phyloP scores from a whole-genome alignment of 2,888 invertebrate species.

The Phyto melanocephala region DNA sequence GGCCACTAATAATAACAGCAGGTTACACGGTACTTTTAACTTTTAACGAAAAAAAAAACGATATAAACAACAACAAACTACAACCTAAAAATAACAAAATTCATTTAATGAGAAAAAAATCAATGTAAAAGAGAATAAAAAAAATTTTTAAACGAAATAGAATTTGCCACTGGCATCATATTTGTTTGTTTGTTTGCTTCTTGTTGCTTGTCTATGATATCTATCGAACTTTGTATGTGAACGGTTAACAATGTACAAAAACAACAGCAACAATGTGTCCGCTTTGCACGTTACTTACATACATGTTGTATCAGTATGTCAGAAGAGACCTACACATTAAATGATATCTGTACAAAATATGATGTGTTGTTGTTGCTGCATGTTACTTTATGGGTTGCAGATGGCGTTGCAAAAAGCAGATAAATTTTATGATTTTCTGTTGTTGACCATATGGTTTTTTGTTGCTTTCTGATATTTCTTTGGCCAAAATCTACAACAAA shows the following conservation, averaged over 20 bases:
- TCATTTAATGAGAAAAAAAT: neutral
- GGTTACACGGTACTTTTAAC: slow-evolving; percentile 55
- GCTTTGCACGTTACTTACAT: neutral
- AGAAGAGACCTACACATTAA: neutral
- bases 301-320: neutral
- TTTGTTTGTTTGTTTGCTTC: slow-evolving; percentile 45
- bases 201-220: slow-evolving; percentile 51
- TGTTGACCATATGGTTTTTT: slow-evolving; percentile 52
- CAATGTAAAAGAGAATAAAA: neutral
- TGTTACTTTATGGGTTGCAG: slow-evolving; percentile 57
- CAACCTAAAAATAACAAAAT: slow-evolving; percentile 13
- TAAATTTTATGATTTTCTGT: slow-evolving; percentile 46
- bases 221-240: slow-evolving; percentile 28
- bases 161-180: slow-evolving; percentile 54
- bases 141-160: neutral
- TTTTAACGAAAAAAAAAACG: neutral
- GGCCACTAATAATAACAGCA: slow-evolving; percentile 59
- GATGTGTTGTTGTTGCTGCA: slow-evolving; percentile 28
- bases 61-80: slow-evolving; percentile 6
- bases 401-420: slow-evolving; percentile 56
- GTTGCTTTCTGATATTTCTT: neutral
- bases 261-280: neutral
- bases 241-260: neutral
- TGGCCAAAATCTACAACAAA: neutral
- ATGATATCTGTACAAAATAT: slow-evolving; percentile 24